These are phyloP conservation scores for Habroteleia sp. DNA, from an alignment of 2,888 invertebrate genomes.

Conservation along the genomic window DNA sequence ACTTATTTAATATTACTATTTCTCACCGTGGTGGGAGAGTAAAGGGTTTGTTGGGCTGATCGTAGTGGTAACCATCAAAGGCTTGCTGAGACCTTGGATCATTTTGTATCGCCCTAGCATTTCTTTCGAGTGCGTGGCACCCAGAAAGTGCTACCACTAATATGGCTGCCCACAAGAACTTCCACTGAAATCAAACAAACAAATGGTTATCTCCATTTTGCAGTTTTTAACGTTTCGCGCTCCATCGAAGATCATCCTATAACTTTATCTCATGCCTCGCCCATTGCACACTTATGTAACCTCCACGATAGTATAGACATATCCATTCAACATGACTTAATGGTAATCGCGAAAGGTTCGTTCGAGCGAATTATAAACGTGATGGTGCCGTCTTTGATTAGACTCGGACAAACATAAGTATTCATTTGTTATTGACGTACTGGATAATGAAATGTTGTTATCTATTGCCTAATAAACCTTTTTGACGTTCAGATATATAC, in stretches of 20 bases:
- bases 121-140: constrained; percentile 72
- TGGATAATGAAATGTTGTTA: constrained; percentile 21
- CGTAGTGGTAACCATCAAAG: constrained; percentile 75
- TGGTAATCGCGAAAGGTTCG: constrained; percentile 75
- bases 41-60: constrained; percentile 71
- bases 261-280: constrained; percentile 76
- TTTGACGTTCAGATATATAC: too few relatives aligned
- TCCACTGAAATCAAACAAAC: constrained; percentile 70
- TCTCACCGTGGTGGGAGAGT: constrained; percentile 68
- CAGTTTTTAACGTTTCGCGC: background rate
- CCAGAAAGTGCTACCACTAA: constrained; percentile 76
- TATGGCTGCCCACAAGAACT: constrained; percentile 75
- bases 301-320: constrained; percentile 31
- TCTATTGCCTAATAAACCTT: constrained; percentile 32
- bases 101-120: constrained; percentile 74
- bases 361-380: constrained; percentile 58
- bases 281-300: constrained; percentile 71
- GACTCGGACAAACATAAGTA: constrained; percentile 51
- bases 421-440: constrained; percentile 56
- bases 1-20: background rate
- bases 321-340: constrained; percentile 64
- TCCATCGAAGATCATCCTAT: constrained; percentile 28
- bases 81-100: constrained; percentile 69
- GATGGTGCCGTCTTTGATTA: constrained; percentile 67
- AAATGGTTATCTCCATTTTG: background rate